Conservation (phyloP, 2,888 invertebrate species). For the Idaea aversata region DNA sequence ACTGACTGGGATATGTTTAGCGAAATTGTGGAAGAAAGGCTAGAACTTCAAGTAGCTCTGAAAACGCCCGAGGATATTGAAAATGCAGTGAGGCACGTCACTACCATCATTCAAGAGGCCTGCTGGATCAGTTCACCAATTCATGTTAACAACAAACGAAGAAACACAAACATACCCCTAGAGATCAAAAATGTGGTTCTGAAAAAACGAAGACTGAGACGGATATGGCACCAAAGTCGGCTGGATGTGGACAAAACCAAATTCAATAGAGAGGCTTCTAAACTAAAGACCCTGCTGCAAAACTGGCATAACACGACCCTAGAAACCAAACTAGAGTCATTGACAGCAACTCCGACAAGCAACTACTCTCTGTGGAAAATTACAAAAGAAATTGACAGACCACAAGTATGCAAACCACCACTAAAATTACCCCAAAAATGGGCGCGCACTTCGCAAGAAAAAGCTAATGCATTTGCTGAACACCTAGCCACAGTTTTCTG, state of each 20-base stretch:
- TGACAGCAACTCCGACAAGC: conserved; percentile 2
- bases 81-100: conserved; percentile 7
- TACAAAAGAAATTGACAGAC: not conserved
- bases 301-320: not conserved
- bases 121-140: conserved; percentile 12
- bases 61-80: conserved; percentile 16
- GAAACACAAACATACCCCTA: not conserved
- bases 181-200: conserved; percentile 9
- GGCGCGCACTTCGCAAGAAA: conserved; percentile 8
- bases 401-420: not conserved
- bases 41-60: conserved; percentile 13
- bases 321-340: not conserved
- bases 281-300: not conserved
- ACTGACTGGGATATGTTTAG: conserved; percentile 23
- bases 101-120: conserved; percentile 14
- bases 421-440: conserved; percentile 1
- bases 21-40: conserved; percentile 9
- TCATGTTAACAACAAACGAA: not conserved
- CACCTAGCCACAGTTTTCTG: conserved; percentile 9
- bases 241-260: conserved; percentile 6
- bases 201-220: conserved; percentile 18
- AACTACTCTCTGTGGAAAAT: conserved; percentile 8
- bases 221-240: conserved; percentile 21
- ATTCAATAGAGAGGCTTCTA: not conserved
- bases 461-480: conserved; percentile 8